Evolutionary conservation across 35 echinoderm and acorn worm genomes (phyloP), one percentile per base, ranked within the genome.

Genomic region (Hemicentrotus pulcherrimus): DNA sequence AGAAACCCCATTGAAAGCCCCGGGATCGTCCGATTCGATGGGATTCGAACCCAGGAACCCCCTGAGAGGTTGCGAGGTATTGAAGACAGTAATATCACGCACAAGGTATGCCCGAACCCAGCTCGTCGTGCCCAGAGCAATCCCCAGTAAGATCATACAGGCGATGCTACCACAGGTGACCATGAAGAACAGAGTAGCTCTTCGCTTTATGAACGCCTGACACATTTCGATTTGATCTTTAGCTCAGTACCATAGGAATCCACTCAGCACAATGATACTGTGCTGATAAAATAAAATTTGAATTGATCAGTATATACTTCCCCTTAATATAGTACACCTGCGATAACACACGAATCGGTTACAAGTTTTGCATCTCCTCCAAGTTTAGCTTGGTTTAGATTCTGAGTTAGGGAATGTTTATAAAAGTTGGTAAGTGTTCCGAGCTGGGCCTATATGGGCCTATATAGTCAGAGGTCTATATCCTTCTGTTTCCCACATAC

Each of bases 111-210:
- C 98, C 5, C 89, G n/a, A 0, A 94, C 92, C 98, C 98, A 99
- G 87, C 96, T 85, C 0, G 50, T 86, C 22, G 98, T 95, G 31
- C 94, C 97, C 0, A 97, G 31, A 5, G 96, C 46, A 87, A 96
- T 95, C 6, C 95, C 95, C n/a, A 97, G 47, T 31, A 99, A 46
- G 45, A 99, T 96, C 32, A 99, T 86, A 41, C 87, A 88, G 22
- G 91, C 88, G 32, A 98, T 47, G 19, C 96, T 95, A 45, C 95
- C 65, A 5, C 97, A 18, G 24, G 97, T 94, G 0, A 94, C 95
- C n/a, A 98, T 45, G 35, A 97, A 97, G 32, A 93, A 98, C 18
- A 96, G 95, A 5, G 96, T 98, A 4, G 97, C 95, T 47, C 97
- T 94, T 48, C 96, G 92, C 88, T 98, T 98, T 31, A 98, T 86